Conservation (phyloP, 2,888 invertebrate species). For the Ornithoptera alexandrae region DNA sequence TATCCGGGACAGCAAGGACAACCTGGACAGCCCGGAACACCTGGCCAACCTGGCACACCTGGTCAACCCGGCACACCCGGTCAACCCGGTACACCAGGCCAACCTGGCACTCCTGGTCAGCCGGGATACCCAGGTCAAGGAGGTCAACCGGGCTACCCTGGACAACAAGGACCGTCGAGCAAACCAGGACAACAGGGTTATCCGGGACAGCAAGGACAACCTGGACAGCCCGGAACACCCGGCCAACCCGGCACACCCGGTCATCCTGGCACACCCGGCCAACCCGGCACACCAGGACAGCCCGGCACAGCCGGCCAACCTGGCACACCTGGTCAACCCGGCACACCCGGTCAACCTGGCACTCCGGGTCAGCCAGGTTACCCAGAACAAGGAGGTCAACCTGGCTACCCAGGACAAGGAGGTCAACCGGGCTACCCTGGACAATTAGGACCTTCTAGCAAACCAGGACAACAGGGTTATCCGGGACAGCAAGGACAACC, state of each 20-base stretch:
- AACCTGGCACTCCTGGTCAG: too few relatives aligned
- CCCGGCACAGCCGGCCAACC: slow-evolving; percentile 37
- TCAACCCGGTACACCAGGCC: slow-evolving; percentile 35
- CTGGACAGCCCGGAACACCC: slow-evolving; percentile 36
- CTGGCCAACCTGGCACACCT: slow-evolving; percentile 24
- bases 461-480: slow-evolving; percentile 33
- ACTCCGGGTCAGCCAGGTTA: slow-evolving; percentile 36
- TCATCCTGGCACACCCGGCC: slow-evolving; percentile 33
- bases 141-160: slow-evolving; percentile 37
- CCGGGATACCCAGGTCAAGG: slow-evolving; percentile 35
- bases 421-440: slow-evolving; percentile 39
- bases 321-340: slow-evolving; percentile 56
- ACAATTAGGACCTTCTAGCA: slow-evolving; percentile 32
- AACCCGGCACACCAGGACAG: slow-evolving; percentile 34
- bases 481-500: slow-evolving; percentile 40
- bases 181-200: slow-evolving; percentile 33
- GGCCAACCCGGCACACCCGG: slow-evolving; percentile 9
- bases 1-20: slow-evolving; percentile 35
- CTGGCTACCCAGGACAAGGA: slow-evolving; percentile 25
- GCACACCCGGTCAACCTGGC: slow-evolving; percentile 33
- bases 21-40: slow-evolving; percentile 48
- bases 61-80: slow-evolving; percentile 42
- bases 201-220: slow-evolving; percentile 39
- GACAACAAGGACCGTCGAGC: slow-evolving; percentile 32
- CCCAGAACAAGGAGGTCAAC: slow-evolving; percentile 34